A percentile compares a stretch with the other conserved stretches of the same genome.
Evolutionary conservation across 2,113 vertebrate genomes (phyloP).

Genomic region (Suncus etruscus): DNA sequence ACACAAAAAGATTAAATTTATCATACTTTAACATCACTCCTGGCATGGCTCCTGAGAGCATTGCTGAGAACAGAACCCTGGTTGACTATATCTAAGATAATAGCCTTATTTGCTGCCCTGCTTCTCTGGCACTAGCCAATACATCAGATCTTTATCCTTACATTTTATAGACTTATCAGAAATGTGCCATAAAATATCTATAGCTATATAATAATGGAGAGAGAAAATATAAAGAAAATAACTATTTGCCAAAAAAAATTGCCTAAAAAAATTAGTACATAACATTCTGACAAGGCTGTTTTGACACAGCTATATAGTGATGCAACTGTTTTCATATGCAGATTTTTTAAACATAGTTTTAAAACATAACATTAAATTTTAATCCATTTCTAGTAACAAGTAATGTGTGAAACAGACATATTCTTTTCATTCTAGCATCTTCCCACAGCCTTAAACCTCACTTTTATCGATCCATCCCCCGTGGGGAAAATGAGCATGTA

Average conservation of each 20-base stretch:
- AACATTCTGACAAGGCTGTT: conserved; percentile 70
- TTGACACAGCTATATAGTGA: conserved; percentile 63
- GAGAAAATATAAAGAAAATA: conserved; percentile 51
- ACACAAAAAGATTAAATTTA: background rate
- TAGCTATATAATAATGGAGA: conserved; percentile 32
- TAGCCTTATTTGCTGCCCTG: too few species aligned
- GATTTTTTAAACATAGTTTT: conserved; percentile 63
- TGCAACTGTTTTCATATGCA: conserved; percentile 64
- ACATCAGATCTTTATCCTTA: conserved; percentile 60
- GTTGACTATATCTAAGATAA: too few species aligned
- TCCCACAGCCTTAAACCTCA: conserved; percentile 45
- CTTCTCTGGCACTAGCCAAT: background rate
- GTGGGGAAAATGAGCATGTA: background rate
- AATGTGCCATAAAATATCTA: conserved; percentile 56
- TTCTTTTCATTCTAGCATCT: conserved; percentile 54
- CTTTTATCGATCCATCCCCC: background rate
- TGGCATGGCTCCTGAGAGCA: too few species aligned
- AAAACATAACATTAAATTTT: conserved; percentile 65
- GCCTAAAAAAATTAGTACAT: conserved; percentile 46
- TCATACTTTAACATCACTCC: background rate
- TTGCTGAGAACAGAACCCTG: too few species aligned
- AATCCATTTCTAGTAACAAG: conserved; percentile 72
- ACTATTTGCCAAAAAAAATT: conserved; percentile 20
- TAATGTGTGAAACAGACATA: conserved; percentile 77
- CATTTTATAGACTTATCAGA: conserved; percentile 32